These are phyloP conservation scores for Synanthedon myopaeformis DNA, from an alignment of 2,888 invertebrate species.

Conservation along the genomic window DNA sequence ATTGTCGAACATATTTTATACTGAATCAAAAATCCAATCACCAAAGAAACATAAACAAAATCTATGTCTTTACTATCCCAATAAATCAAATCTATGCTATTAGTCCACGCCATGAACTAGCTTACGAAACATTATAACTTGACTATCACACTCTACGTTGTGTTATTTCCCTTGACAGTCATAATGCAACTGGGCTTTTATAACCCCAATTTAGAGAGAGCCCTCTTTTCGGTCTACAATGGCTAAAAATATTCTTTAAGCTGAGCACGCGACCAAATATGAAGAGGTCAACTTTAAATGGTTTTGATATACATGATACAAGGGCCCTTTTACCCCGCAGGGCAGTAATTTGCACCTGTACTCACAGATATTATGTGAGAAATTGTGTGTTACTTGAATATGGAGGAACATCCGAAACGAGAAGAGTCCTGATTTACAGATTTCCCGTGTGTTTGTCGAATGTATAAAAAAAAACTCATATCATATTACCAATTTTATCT, in stretches of 20 bases:
- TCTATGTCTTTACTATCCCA: neutral
- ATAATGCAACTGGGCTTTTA: constrained; percentile 36
- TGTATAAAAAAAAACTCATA: neutral
- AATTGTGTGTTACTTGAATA: constrained; percentile 46
- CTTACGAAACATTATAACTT: constrained; percentile 33
- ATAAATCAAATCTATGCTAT: neutral
- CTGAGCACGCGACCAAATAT: constrained; percentile 14
- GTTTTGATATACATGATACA: constrained; percentile 38
- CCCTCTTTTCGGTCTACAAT: constrained; percentile 18
- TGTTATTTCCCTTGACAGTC: constrained; percentile 58
- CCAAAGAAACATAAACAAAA: too few species aligned
- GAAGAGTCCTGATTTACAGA: constrained; percentile 10
- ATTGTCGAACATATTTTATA: too few species aligned
- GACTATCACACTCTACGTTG: constrained; percentile 34
- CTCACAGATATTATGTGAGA: constrained; percentile 55
- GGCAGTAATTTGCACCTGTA: constrained; percentile 63
- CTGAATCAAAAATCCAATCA: too few species aligned
- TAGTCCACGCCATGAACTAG: constrained; percentile 17
- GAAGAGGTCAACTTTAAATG: constrained; percentile 29
- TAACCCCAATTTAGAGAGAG: constrained; percentile 36
- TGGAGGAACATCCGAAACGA: constrained; percentile 16
- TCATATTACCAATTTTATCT: too few species aligned
- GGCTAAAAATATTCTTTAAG: neutral
- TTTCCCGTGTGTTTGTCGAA: neutral
- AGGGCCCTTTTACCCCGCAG: constrained; percentile 43